phyloP scores from a whole-genome alignment of 2,113 vertebrate genomes.

The Dasyprocta punctata region DNA sequence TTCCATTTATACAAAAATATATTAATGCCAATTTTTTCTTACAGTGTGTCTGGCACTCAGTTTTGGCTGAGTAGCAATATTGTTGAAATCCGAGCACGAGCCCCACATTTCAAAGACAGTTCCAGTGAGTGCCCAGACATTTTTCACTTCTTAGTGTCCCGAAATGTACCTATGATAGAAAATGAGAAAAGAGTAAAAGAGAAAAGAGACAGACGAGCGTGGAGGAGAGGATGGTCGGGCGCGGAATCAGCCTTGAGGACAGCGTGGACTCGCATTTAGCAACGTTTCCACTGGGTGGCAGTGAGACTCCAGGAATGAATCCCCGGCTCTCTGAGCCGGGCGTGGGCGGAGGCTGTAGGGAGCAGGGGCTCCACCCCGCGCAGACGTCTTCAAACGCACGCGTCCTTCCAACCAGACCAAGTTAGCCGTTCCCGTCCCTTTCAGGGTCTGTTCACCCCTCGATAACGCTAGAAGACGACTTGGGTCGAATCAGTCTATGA shows the following conservation, averaged over 20 bases:
- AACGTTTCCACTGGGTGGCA: slow-evolving; percentile 84
- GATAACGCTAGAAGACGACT: slow-evolving; percentile 1
- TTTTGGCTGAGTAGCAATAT: slow-evolving; percentile 33
- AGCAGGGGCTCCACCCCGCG: too few relatives aligned
- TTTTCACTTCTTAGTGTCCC: slow-evolving; percentile 2
- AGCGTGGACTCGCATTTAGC: slow-evolving; percentile 35
- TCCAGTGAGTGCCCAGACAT: background rate
- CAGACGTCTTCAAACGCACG: slow-evolving; percentile 7
- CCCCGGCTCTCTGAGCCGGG: background rate
- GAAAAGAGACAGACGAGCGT: background rate
- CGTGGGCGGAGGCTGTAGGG: background rate
- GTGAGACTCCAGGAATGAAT: slow-evolving; percentile 80
- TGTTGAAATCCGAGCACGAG: background rate
- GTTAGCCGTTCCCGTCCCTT: background rate
- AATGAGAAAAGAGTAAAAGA: background rate
- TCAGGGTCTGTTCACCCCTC: background rate
- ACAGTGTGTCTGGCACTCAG: background rate
- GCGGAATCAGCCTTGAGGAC: background rate
- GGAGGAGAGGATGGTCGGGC: background rate
- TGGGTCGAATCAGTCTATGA: slow-evolving; percentile 43
- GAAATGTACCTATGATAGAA: background rate
- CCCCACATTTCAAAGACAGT: background rate
- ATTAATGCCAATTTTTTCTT: slow-evolving; percentile 18
- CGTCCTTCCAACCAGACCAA: background rate
- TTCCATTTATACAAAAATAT: background rate